Evolutionary conservation across 2,113 vertebrate genomes (phyloP).

Genomic region (Onychostruthus taczanowskii): DNA sequence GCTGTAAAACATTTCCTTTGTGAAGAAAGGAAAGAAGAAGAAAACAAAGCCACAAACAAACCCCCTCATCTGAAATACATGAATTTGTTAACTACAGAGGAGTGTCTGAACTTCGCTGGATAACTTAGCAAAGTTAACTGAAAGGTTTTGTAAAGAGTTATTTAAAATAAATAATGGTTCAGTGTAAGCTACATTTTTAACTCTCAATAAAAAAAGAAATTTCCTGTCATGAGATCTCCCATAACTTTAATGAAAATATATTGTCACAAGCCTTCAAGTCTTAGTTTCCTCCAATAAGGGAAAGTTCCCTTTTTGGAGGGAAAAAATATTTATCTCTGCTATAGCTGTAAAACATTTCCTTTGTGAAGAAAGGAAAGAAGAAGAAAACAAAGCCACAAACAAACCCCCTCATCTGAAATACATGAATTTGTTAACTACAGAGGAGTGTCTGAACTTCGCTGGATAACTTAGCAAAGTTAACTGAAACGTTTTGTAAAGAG

Average conservation of each 20-base stretch:
- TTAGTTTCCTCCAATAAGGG: background rate
- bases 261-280: accelerated
- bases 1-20: background rate
- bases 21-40: background rate
- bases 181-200: background rate
- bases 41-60: background rate
- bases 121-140: background rate
- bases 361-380: background rate
- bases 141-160: background rate
- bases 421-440: background rate
- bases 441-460: background rate
- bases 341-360: background rate
- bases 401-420: background rate
- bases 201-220: background rate
- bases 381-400: background rate
- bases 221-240: background rate
- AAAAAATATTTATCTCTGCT: background rate
- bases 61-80: background rate
- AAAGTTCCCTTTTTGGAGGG: background rate
- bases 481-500: background rate
- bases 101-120: background rate
- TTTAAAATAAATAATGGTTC: background rate
- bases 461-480: background rate
- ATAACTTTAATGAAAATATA: background rate
- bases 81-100: background rate